These are phyloP conservation scores for Mesaphorura yosii DNA, from an alignment of 1,140 invertebrate genomes.

Conservation along the genomic window DNA sequence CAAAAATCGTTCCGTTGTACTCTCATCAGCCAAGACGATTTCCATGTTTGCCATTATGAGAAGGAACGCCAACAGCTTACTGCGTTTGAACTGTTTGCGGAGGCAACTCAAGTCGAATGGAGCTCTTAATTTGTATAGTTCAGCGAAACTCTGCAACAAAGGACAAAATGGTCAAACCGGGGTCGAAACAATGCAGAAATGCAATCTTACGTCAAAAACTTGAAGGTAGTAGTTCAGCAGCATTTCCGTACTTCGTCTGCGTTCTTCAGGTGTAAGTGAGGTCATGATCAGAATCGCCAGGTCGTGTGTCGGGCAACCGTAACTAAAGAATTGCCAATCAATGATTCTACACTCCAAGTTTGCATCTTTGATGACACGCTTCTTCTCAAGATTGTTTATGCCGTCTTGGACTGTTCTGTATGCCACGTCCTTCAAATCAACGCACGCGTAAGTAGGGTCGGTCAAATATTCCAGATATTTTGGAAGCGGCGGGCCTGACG, in stretches of 20 bases:
- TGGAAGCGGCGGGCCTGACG: no score
- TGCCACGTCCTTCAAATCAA: not conserved
- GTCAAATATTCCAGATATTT: no score
- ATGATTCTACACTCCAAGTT: conserved; percentile 50
- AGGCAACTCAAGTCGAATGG: conserved; percentile 9
- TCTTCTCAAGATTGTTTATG: not conserved
- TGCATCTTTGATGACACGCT: not conserved
- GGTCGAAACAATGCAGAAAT: not conserved
- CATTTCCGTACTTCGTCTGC: conserved; percentile 45
- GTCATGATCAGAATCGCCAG: conserved; percentile 60
- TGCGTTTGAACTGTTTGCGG: conserved; percentile 49
- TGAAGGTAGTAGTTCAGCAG: conserved; percentile 59
- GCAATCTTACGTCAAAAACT: conserved; percentile 36
- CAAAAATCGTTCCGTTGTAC: conserved; percentile 7
- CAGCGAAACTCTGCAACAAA: conserved; percentile 10
- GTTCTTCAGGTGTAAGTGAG: conserved; percentile 54
- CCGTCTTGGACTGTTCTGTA: not conserved
- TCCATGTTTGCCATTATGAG: conserved; percentile 65
- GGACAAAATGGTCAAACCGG: not conserved
- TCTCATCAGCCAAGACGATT: conserved; percentile 6
- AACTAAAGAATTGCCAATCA: conserved; percentile 72
- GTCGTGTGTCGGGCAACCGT: conserved; percentile 60
- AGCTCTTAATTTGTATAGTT: conserved; percentile 39
- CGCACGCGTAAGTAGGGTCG: no score
- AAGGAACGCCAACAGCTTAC: conserved; percentile 55